Base-by-base conservation (phyloP, 1,140 invertebrate genomes). In the Bombus terrestris region DNA sequence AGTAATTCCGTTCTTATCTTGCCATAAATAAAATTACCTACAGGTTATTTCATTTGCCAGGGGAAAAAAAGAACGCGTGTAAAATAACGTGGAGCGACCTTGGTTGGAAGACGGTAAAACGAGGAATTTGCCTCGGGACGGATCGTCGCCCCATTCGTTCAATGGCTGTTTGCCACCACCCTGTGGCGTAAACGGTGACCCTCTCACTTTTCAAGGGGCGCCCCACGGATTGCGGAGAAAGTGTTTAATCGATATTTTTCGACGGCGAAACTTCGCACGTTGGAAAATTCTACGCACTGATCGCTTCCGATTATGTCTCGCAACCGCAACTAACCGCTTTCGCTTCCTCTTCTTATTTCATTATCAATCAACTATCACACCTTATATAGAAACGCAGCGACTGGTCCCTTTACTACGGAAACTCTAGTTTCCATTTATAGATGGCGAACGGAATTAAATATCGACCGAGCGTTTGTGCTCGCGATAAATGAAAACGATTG, bases 171-270 rank as follows among this genome's bases (percentile, higher is more conserved):
- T 77, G 73, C 37, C 81, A 77, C 64, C 74, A 83, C 47, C 74
- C 62, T 28, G 13, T n/a, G 41, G 73, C 62, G 73, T 9, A 57
- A 83, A 77, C 8, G 73, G 43, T 57, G 43, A 83, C 64, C 81
- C 81, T 77, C 81, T 83, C 66, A 32, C 64, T 68, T 32, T 32
- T 43, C 74, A 57, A 78, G 64, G 37, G 74, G 35, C 37, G 66
- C 62, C 74, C 43, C 25, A 41, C 64, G 43, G 62, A 53, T 78
- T 57, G 39, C 59, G 35, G 4, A 32, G 35, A 47, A 77, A 83
- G 22, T 25, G 73, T 83, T 77, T 57, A 78, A 83, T 83, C 82
- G 82, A 83, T 83, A 83, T 41, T 78, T 78, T 83, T 83, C 47
- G 47, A 53, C 73, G 43, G 9, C 37, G 43, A n/a, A 57, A 62